Base-by-base conservation (phyloP, 2,888 invertebrate species). In the Aethes cnicana region DNA sequence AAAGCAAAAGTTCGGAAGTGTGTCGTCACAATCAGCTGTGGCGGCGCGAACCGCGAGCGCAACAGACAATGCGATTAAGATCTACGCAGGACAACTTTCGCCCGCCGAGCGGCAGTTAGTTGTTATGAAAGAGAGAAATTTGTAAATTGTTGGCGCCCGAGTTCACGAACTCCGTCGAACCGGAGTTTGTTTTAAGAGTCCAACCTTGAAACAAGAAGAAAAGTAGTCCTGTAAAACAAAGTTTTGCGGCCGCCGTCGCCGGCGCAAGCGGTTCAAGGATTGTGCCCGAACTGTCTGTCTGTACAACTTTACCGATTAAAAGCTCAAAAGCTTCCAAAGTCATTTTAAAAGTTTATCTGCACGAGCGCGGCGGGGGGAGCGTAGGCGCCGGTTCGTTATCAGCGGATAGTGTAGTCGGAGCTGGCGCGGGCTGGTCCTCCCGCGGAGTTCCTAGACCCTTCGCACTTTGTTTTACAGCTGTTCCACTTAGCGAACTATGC, bases 221-320 rank as follows among this genome's bases (percentile, higher is more conserved):
- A 90, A 90, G 90, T 90, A 90, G 90, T 90, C 90, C 90, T 90
- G 90, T 90, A 89, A 90, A 90, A 90, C 90, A 90, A 90, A 90
- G 90, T 90, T 90, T 89, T 88, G 90, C 88, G 90, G 89, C 89
- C 82, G 90, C 85, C 90, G 90, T 86, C 90, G 87, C 88, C 88
- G 86, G 88, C 89, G 89, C 89, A 89, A 88, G 88, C 89, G 85
- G 90, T 90, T 90, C 90, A 90, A 90, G 90, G 90, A 90, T 90
- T 90, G 90, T 87, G 78, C 84, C 89, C 88, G 84, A 89, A 89
- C 90, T 89, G 90, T 89, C 90, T 90, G 89, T 88, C 90, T 89
- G 90, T 88, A 87, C 88, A 90, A 90, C 90, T 90, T 90, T 88
- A 87, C 89, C 90, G 90, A 90, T 90, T 90, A 90, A 90, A 90